Percentiles rank a stretch among this genome's conserved stretches.
These are phyloP conservation scores for Notarius lentiginosus DNA, from an alignment of 2,113 vertebrate genomes.

Conservation along the genomic window DNA sequence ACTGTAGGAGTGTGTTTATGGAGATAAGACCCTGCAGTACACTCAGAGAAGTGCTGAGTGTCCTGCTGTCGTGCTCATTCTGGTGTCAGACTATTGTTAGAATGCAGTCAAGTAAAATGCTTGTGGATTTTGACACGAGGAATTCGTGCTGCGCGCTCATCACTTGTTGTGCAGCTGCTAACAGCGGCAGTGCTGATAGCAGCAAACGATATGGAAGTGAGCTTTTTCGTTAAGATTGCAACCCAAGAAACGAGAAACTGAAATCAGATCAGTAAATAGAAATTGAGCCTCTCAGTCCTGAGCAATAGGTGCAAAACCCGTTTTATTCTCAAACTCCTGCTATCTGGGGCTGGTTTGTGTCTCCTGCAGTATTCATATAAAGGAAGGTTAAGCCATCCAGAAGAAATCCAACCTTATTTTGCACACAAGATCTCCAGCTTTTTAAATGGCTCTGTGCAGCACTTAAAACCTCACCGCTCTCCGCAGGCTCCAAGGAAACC, in stretches of 20 bases:
- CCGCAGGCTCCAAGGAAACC: slow-evolving; percentile 18
- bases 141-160: neutral
- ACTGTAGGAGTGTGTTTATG: slow-evolving; percentile 9
- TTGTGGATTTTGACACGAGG: neutral
- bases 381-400: neutral
- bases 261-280: neutral
- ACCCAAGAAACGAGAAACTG: neutral
- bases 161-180: neutral
- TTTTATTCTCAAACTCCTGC: neutral
- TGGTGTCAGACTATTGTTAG: slow-evolving; percentile 21
- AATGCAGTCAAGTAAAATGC: neutral
- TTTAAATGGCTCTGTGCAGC: slow-evolving; percentile 7
- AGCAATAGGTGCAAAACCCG: neutral
- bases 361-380: neutral
- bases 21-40: slow-evolving; percentile 43
- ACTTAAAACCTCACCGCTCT: slow-evolving; percentile 22
- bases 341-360: neutral
- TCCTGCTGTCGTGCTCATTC: slow-evolving; percentile 25
- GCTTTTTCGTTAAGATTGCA: neutral
- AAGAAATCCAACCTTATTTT: slow-evolving; percentile 10
- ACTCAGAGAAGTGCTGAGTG: slow-evolving; percentile 26
- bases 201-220: neutral
- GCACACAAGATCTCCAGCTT: neutral
- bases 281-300: neutral
- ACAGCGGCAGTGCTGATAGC: neutral